Base-by-base conservation (phyloP, 1,140 invertebrate genomes). In the Alviniconcha marisindica region DNA sequence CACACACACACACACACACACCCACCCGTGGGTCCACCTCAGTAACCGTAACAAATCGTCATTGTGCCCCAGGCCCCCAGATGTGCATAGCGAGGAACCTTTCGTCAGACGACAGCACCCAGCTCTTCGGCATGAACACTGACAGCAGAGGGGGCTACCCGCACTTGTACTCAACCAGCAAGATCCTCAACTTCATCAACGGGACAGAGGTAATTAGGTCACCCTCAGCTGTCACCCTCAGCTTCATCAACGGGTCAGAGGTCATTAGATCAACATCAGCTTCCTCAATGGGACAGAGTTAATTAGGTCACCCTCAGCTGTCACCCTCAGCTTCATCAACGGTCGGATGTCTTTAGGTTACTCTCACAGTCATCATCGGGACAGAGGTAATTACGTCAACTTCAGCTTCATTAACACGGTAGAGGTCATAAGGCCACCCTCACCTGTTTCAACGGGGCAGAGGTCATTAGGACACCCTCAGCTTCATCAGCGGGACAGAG, bases 141-240 rank as follows among this genome's bases (percentile, higher is more conserved):
- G 33, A 38, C 51, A 33, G 1, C 36, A 56, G 54, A 3, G 54
- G 77, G 10, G 48, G 14, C 1, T 18, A 24, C 54, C 77, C 77
- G 31, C 77, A 78, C 54, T 33, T 78, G 14, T 78, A 33, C 77
- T 78, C 77, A 1, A 78, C 51, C 10, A n/a, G 42, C 51, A 60
- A 40, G 31, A 78, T 78, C 54, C 33, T 78, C 14, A 10, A 78
- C 10, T 40, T 78, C 2, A 28, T 78, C 2, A 28, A 78, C 36
- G 51, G 56, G 14, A 60, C 21, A 2, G 77, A 60, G 31, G 77
- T n/a, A n/a, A n/a, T n/a, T n/a, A n/a, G n/a, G n/a, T n/a, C n/a
- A n/a, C n/a, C n/a, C n/a, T n/a, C n/a, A n/a, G n/a, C n/a, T n/a
- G n/a, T 60, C 24, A 78, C 60, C 54, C 33, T 78, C 14, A 10